These are phyloP conservation scores for Merluccius polli DNA, from an alignment of 2,797 vertebrate genomes.

Conservation along the genomic window DNA sequence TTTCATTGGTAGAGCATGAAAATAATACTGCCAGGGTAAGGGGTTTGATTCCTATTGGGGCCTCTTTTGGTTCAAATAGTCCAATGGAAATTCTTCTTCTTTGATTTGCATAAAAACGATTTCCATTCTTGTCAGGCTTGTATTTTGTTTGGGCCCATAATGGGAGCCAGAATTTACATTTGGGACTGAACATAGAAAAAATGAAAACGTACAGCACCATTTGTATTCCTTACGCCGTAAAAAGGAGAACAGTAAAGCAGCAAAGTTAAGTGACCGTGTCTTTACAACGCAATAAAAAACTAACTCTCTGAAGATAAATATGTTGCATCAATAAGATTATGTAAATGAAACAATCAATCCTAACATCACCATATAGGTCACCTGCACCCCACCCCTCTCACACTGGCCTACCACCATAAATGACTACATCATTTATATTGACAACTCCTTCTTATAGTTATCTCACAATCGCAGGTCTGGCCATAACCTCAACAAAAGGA, in stretches of 20 bases:
- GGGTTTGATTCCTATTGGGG: background rate
- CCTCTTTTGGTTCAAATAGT: background rate
- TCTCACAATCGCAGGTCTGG: background rate
- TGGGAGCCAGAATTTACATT: conserved; percentile 63
- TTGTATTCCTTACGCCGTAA: conserved; percentile 59
- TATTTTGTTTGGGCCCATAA: conserved; percentile 54
- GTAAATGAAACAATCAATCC: conserved; percentile 48
- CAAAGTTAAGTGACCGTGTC: conserved; percentile 53
- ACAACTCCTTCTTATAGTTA: background rate
- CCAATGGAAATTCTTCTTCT: background rate
- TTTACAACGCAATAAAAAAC: background rate
- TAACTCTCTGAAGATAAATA: background rate
- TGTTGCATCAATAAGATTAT: no score
- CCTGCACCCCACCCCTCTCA: background rate
- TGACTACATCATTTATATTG: background rate
- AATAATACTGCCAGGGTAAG: background rate
- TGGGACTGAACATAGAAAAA: conserved; percentile 54
- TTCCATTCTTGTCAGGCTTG: conserved; percentile 20
- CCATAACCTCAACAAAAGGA: background rate
- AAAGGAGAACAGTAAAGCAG: conserved; percentile 68
- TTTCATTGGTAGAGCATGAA: background rate
- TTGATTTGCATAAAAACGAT: background rate
- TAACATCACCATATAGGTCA: conserved; percentile 59
- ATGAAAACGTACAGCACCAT: conserved; percentile 53
- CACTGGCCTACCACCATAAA: background rate